These are phyloP conservation scores for Halcyon chelicuti DNA, from an alignment of 2,797 vertebrate genomes.

Conservation along the genomic window DNA sequence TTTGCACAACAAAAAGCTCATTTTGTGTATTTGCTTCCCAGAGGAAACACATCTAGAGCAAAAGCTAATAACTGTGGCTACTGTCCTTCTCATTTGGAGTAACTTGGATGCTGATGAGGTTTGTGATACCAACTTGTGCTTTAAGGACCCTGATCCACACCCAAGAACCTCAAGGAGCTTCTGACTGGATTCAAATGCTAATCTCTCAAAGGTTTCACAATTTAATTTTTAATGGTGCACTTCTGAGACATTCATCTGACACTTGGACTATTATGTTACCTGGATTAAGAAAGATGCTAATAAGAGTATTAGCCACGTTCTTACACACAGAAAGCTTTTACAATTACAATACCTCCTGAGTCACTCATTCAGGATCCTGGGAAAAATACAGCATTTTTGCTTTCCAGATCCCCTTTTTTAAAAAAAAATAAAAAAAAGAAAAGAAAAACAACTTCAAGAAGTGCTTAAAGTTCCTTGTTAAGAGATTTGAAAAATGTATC, in stretches of 20 bases:
- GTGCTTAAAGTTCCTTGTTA: conserved; percentile 63
- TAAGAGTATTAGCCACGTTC: conserved; percentile 75
- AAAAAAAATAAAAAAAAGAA: background rate
- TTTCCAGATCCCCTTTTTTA: background rate
- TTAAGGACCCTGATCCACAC: conserved; percentile 50
- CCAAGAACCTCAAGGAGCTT: conserved; percentile 69
- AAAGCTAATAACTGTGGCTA: conserved; percentile 4
- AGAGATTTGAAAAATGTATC: conserved; percentile 68
- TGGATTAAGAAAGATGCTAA: conserved; percentile 77
- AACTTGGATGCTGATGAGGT: conserved; percentile 40
- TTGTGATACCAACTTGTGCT: conserved; percentile 34
- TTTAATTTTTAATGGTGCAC: conserved; percentile 82
- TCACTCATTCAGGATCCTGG: conserved; percentile 59
- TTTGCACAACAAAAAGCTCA: background rate
- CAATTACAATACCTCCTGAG: conserved; percentile 67
- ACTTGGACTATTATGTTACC: conserved; percentile 73
- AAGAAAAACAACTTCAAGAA: background rate
- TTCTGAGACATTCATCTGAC: conserved; percentile 78
- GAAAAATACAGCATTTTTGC: conserved; percentile 36
- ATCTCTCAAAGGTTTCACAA: conserved; percentile 73
- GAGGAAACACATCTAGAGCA: conserved; percentile 14
- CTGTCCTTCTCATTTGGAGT: conserved; percentile 39
- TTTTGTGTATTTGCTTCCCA: conserved; percentile 15
- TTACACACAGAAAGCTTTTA: conserved; percentile 73
- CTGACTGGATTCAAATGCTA: conserved; percentile 74